A percentile compares a stretch with the other conserved stretches of the same genome.
Conservation (phyloP, 2,888 invertebrate species). For the Drosophila paracracens region DNA sequence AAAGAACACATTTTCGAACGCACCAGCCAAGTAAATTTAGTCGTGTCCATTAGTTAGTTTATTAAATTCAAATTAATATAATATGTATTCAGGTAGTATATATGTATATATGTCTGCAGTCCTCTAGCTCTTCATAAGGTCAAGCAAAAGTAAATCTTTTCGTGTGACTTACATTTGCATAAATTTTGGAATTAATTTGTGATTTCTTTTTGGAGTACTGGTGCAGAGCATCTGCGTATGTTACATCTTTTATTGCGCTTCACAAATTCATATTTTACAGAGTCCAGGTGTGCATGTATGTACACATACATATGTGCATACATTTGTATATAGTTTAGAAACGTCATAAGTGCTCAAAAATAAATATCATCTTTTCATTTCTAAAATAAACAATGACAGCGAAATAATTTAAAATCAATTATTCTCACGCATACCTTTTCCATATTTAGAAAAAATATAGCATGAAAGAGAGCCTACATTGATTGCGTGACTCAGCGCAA, state of each 20-base stretch:
- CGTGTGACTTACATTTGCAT: constrained; percentile 1
- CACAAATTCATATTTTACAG: neutral
- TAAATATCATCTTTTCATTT: constrained; percentile 74
- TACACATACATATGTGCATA: neutral
- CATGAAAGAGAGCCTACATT: constrained; percentile 61
- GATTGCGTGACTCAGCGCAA: constrained; percentile 63
- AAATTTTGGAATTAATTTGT: neutral
- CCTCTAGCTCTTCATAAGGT: neutral
- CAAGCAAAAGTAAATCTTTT: neutral
- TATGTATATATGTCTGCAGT: neutral
- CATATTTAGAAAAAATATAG: constrained; percentile 53
- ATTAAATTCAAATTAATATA: neutral
- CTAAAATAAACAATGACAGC: constrained; percentile 73
- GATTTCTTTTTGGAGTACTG: neutral
- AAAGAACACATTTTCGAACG: neutral
- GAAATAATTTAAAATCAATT: constrained; percentile 76
- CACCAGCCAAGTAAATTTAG: neutral
- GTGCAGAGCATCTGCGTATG: neutral
- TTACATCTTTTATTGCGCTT: neutral
- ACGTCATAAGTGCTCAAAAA: constrained; percentile 51
- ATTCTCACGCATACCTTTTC: constrained; percentile 69
- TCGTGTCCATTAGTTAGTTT: neutral
- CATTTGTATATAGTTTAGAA: constrained; percentile 34
- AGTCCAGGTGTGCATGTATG: constrained; percentile 4
- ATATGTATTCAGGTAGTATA: neutral